Evolutionary conservation across 2,113 vertebrate genomes (phyloP).

Genomic region (Polypterus bichir): DNA sequence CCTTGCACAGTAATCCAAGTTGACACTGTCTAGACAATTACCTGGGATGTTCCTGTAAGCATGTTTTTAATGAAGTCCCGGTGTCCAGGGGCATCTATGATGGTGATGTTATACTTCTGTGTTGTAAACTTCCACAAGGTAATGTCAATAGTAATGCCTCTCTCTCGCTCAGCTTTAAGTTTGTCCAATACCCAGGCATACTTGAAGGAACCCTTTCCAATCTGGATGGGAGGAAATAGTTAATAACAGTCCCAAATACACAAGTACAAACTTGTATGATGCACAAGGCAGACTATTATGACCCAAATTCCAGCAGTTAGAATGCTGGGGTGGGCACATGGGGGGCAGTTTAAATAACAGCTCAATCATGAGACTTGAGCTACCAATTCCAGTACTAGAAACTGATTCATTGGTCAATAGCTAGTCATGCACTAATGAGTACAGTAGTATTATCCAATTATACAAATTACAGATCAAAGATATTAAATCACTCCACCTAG

Average conservation of each 20-base stretch:
- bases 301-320: too few species aligned
- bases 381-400: too few species aligned
- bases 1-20: background rate
- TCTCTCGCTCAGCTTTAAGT: slow-evolving; percentile 58
- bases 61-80: slow-evolving; percentile 70
- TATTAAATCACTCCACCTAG: too few species aligned
- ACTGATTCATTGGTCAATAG: too few species aligned
- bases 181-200: slow-evolving; percentile 66
- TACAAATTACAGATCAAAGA: too few species aligned
- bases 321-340: too few species aligned
- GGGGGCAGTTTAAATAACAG: too few species aligned
- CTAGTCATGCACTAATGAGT: too few species aligned
- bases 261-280: too few species aligned
- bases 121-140: slow-evolving; percentile 58
- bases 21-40: slow-evolving; percentile 16
- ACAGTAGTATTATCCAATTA: too few species aligned
- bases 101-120: slow-evolving; percentile 52
- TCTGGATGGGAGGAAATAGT: slow-evolving; percentile 25
- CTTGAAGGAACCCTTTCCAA: slow-evolving; percentile 65
- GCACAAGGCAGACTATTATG: too few species aligned
- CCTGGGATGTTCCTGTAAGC: slow-evolving; percentile 69
- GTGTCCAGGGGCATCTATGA: slow-evolving; percentile 64
- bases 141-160: slow-evolving; percentile 64
- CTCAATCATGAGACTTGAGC: too few species aligned
- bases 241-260: background rate